phyloP scores from a whole-genome alignment of 2,113 vertebrate species.

The Tragelaphus scriptus region DNA sequence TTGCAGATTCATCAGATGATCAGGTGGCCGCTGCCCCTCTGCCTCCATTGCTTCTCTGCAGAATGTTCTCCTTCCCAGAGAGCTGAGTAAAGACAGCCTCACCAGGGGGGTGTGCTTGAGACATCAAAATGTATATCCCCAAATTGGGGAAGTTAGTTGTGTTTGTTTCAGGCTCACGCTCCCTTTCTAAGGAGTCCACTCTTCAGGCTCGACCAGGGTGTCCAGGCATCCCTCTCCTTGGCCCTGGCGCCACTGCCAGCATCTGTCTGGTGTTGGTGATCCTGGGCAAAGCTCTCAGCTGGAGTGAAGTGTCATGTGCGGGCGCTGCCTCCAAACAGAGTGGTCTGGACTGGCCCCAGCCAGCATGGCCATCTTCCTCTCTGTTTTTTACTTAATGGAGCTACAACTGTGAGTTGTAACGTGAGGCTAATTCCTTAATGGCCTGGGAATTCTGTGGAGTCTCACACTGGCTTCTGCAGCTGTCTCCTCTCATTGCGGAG shows the following conservation, averaged over 20 bases:
- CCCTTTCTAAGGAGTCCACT: not conserved
- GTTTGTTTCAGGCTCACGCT: not conserved
- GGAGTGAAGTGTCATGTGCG: not conserved
- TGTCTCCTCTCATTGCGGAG: not conserved
- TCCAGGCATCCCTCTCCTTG: not conserved
- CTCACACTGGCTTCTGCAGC: not conserved
- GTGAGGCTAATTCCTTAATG: not conserved
- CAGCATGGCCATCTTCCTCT: not conserved
- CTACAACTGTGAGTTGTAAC: not conserved
- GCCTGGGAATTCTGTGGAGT: not conserved
- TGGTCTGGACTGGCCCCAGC: not conserved
- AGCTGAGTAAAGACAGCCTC: not conserved
- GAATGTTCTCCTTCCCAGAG: not conserved
- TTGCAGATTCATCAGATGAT: not conserved
- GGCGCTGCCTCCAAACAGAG: not conserved
- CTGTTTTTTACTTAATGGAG: not conserved
- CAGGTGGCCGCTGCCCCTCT: no score
- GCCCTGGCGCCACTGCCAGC: accelerated
- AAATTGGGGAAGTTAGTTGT: not conserved
- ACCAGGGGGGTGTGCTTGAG: not conserved
- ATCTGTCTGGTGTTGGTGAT: not conserved
- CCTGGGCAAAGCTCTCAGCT: not conserved
- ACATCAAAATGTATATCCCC: no score
- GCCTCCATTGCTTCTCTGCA: not conserved
- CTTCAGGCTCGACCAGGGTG: not conserved